These are phyloP conservation scores for Lycia hirtaria DNA, from an alignment of 2,888 invertebrate genomes.

Conservation along the genomic window DNA sequence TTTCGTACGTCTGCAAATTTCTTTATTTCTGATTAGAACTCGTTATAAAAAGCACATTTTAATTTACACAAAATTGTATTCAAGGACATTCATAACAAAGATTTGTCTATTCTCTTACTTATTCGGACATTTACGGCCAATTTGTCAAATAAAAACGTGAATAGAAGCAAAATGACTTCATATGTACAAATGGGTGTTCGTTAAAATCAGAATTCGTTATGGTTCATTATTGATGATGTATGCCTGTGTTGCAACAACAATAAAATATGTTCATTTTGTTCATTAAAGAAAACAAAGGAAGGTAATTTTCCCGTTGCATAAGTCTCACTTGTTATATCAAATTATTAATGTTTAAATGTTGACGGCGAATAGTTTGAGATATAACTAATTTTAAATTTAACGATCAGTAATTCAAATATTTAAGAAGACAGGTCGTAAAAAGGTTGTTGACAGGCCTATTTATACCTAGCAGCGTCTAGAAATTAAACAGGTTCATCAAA, in stretches of 20 bases:
- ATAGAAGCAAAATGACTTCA: slow-evolving; percentile 23
- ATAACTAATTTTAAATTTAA: slow-evolving; percentile 1
- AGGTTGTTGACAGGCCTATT: slow-evolving; percentile 1
- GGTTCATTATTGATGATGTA: slow-evolving; percentile 24
- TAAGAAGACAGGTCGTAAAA: background rate
- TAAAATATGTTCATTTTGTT: slow-evolving; percentile 19
- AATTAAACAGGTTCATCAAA: background rate
- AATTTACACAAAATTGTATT: too few species aligned
- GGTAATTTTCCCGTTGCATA: slow-evolving; percentile 20
- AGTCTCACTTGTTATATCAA: slow-evolving; percentile 1
- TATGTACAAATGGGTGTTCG: slow-evolving; percentile 15
- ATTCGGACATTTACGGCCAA: slow-evolving; percentile 42
- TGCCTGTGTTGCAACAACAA: slow-evolving; percentile 23
- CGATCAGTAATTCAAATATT: background rate
- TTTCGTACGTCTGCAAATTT: too few species aligned
- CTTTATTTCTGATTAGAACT: too few species aligned
- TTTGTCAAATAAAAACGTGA: slow-evolving; percentile 33
- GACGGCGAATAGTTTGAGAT: background rate
- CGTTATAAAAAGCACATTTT: too few species aligned
- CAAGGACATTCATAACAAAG: background rate
- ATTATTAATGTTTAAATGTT: slow-evolving; percentile 2
- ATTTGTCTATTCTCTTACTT: slow-evolving; percentile 26
- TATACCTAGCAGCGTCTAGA: background rate
- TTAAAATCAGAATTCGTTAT: slow-evolving; percentile 28
- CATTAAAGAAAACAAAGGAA: slow-evolving; percentile 27